A percentile compares a stretch with the other conserved stretches of the same genome.
Evolutionary conservation across 2,797 vertebrate genomes (phyloP).

Genomic region (Gouania willdenowi): DNA sequence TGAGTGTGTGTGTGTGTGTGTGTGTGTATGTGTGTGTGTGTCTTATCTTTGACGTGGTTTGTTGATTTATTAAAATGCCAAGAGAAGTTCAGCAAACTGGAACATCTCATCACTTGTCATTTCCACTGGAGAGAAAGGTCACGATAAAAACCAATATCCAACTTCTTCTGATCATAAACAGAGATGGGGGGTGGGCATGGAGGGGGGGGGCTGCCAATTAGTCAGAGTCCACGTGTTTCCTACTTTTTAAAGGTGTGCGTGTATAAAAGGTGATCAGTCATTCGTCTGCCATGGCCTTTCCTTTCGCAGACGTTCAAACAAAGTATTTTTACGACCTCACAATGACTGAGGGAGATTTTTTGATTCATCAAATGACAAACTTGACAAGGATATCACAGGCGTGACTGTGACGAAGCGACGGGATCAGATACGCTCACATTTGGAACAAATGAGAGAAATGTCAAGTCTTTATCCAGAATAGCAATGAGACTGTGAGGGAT

Average conservation of each 20-base stretch:
- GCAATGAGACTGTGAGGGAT: constrained; percentile 40
- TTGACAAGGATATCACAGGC: constrained; percentile 9
- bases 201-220: no score
- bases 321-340: no score
- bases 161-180: constrained; percentile 10
- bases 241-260: no score
- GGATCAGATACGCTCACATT: constrained; percentile 44
- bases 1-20: no score
- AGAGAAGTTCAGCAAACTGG: constrained; percentile 27
- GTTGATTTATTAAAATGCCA: constrained; percentile 36
- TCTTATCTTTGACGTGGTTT: background rate
- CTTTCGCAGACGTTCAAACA: no score
- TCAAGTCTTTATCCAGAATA: constrained; percentile 52
- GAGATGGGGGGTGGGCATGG: no score
- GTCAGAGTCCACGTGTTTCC: no score
- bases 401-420: constrained; percentile 6
- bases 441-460: constrained; percentile 54
- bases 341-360: constrained; percentile 10
- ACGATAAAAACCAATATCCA: constrained; percentile 19
- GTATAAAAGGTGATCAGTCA: constrained; percentile 9
- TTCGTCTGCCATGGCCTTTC: background rate
- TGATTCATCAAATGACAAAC: constrained; percentile 8
- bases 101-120: constrained; percentile 23
- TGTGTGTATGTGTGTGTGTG: no score
- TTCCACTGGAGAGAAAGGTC: constrained; percentile 29